A percentile compares a stretch with the other conserved stretches of the same genome.
Conservation (phyloP, 2,888 invertebrate species). For the Pachycephus smyrnensis region DNA sequence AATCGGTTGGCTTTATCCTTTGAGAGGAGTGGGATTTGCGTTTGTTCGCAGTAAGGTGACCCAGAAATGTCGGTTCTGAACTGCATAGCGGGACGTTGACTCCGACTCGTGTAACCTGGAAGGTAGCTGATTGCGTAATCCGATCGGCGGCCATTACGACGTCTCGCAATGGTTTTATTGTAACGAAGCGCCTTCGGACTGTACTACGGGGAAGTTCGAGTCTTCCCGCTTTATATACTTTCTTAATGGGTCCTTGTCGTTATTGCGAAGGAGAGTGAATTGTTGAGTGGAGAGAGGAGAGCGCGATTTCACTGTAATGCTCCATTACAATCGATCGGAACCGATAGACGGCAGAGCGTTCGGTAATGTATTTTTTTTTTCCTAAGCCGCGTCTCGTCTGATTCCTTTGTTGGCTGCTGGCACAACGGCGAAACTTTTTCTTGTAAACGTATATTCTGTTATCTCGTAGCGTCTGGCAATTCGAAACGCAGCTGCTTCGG, state of each 20-base stretch:
- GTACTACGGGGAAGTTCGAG: neutral
- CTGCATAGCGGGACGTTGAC: neutral
- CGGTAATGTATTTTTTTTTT: no score
- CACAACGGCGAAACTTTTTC: neutral
- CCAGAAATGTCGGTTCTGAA: neutral
- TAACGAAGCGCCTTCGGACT: neutral
- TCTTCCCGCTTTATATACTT: neutral
- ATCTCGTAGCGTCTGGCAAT: neutral
- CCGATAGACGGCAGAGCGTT: no score
- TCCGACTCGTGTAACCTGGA: neutral
- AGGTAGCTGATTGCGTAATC: neutral
- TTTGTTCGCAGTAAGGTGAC: neutral
- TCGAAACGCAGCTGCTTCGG: slow-evolving; percentile 3
- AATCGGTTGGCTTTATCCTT: neutral
- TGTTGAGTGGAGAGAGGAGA: neutral
- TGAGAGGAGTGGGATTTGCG: neutral
- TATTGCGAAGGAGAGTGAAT: neutral
- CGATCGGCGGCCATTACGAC: neutral
- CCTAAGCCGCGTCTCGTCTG: no score
- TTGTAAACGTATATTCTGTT: neutral
- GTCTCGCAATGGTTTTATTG: neutral
- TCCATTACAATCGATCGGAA: neutral
- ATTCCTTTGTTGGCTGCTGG: no score
- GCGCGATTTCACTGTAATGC: neutral
- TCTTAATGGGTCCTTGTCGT: neutral